phyloP scores from a whole-genome alignment of 2,797 vertebrate species.

The Parauchenoglanis punctatus region DNA sequence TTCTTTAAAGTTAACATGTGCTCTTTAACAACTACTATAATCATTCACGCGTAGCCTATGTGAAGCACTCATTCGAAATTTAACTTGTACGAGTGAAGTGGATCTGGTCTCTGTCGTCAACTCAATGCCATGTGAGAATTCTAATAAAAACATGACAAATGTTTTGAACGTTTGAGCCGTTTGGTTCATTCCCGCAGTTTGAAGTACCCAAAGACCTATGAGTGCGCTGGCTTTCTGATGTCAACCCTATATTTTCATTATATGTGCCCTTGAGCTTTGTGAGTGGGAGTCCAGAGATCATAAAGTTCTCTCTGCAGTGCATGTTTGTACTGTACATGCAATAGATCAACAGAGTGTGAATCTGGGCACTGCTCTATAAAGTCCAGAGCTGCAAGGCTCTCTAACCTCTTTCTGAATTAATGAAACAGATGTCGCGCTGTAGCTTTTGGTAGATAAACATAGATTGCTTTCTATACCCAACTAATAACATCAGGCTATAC shows the following conservation, averaged over 20 bases:
- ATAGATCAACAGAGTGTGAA: slow-evolving; percentile 43
- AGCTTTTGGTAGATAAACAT: slow-evolving; percentile 12
- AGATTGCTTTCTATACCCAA: slow-evolving; percentile 24
- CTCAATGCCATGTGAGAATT: slow-evolving; percentile 18
- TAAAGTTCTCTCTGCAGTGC: slow-evolving; percentile 49
- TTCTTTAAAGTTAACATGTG: not conserved
- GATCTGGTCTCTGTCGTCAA: slow-evolving; percentile 14
- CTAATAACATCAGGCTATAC: not conserved
- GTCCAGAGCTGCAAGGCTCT: slow-evolving; percentile 46
- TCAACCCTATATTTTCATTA: slow-evolving; percentile 44
- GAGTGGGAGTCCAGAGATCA: slow-evolving; percentile 42
- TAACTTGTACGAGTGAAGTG: slow-evolving; percentile 10
- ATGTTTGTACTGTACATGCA: slow-evolving; percentile 31
- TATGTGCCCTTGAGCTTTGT: slow-evolving; percentile 52
- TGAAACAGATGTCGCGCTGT: slow-evolving; percentile 72
- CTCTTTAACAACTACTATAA: not conserved
- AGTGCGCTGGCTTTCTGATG: slow-evolving; percentile 30
- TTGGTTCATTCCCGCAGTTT: slow-evolving; percentile 13
- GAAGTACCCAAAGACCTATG: slow-evolving; percentile 23
- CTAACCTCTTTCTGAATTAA: slow-evolving; percentile 71
- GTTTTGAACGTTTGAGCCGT: not conserved
- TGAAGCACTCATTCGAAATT: slow-evolving; percentile 16
- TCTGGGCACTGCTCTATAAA: slow-evolving; percentile 46
- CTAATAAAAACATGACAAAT: not conserved
- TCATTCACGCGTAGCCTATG: not conserved